Evolutionary conservation across 2,113 vertebrate genomes (phyloP), one percentile per base, ranked within the genome.

Genomic region (Ceyx cyanopectus): DNA sequence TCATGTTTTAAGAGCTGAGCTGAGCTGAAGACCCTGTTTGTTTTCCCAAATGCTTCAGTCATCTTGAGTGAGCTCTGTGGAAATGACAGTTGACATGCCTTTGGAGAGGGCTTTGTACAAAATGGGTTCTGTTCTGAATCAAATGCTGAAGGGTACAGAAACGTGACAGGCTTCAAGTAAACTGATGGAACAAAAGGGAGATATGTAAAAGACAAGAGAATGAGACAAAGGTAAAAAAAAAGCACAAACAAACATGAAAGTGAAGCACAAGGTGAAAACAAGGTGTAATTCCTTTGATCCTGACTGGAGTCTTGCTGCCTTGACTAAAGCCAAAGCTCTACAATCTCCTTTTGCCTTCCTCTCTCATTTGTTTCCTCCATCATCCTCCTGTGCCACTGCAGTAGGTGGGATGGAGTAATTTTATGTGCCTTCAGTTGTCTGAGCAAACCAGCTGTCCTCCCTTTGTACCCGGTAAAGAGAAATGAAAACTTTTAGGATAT

Each of bases 31-130:
- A 85, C 17, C 15, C 27, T 74, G 15, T 79, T 90, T 87, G 30
- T 87, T 94, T 81, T 85, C 76, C 62, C 32, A 60, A 76, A 65
- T 79, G 74, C 51, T 95, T 88, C 54, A 66, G 51, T 84, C 48
- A 70, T 86, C 40, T 68, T 54, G 56, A 74, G 30, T n/a, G 70
- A 90, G 73, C 67, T 70, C 51, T 57, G 62, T 79, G 70, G 50
- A 90, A 86, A 74, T 73, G 75, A 87, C 65, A 86, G 75, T 22
- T 84, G 83, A 66, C 57, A 18, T 56, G 27, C 9, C 66, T 91
- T 87, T 92, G 61, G 69, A 96, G 73, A 88, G 62, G 67, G 29
- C 50, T 79, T 54, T 69, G 37, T 84, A 58, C 67, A 34, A 70
- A 89, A 81, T 27, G 22, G 61, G 29, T 82, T 92, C 78, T 85